Evolutionary conservation across 2,888 invertebrate genomes (phyloP), one percentile per base, ranked within the genome.

Genomic region (Teleiodes luculella): DNA sequence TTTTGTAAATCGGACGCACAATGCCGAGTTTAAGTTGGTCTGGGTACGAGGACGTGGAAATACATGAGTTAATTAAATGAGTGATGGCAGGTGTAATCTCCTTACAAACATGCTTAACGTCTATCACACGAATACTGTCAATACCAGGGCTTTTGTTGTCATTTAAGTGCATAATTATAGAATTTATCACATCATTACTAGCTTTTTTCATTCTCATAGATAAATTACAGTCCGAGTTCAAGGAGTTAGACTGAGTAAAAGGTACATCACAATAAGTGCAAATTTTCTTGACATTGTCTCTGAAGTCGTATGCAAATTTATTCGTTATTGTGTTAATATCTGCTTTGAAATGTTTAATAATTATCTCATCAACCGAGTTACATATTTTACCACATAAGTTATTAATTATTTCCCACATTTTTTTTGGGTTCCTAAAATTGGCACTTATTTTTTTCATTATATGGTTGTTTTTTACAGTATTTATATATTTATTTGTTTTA

Each of bases 1-100:
- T 55, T 54, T 58, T 56, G 28, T 50, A 52, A 14, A 58, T 53
- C 10, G 58, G 58, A 18, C 58, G 13, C 1, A 58, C 33, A 6
- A 55, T 51, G 18, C 58, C 58, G 4, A 41, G 31, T 45, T 54
- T 58, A 5, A 58, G 30, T 11, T 53, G n/a, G n/a, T 55, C 49
- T 0, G 56, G 54, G 41, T 54, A 58, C 2, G n/a, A 31, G 2
- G 39, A 30, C 2, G 52, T 46, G 8, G 18, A 10, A 18, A 58
- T 45, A 36, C 52, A 46, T 2, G 36, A 10, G 41, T 58, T 58
- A 13, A 56, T 54, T 3, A 58, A 33, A 6, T 56, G 51, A 1
- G 54, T 46, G 1, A 58, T 49, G 1, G 46, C 47, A 1, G 54
- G 52, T 0, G 52, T 28, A 2, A 60, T 39, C 31, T 56, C 30